phyloP scores from a whole-genome alignment of 2,888 invertebrate genomes.

The Chalcis sispes region DNA sequence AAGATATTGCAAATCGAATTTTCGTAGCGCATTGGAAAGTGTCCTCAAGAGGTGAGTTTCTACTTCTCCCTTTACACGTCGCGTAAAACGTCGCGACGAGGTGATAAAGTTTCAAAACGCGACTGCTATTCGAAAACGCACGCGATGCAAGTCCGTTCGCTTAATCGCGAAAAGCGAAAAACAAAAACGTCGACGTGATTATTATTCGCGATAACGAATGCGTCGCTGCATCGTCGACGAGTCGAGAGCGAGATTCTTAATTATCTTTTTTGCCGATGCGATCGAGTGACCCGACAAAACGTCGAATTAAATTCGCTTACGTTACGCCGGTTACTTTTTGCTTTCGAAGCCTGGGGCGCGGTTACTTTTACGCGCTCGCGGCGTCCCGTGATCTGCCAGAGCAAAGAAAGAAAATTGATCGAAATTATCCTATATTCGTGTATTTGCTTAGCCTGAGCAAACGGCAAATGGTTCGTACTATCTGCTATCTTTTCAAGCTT shows the following conservation, averaged over 20 bases:
- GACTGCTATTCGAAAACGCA: background rate
- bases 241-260: background rate
- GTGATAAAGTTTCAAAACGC: background rate
- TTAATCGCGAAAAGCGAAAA: background rate
- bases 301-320: background rate
- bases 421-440: no score
- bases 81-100: constrained; percentile 8
- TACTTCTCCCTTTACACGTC: background rate
- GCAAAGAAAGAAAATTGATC: no score
- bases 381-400: no score
- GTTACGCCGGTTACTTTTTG: no score
- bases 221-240: background rate
- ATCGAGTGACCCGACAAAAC: background rate
- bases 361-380: background rate
- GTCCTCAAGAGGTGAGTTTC: background rate
- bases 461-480: no score
- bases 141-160: background rate
- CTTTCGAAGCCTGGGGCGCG: no score
- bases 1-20: constrained; percentile 41
- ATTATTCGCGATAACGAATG: no score
- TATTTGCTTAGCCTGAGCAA: no score
- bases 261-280: background rate
- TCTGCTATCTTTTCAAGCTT: no score
- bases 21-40: constrained; percentile 15
- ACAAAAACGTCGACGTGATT: background rate